Evolutionary conservation across 2,113 vertebrate species (phyloP).

Genomic region (Colistium nudipinnis): DNA sequence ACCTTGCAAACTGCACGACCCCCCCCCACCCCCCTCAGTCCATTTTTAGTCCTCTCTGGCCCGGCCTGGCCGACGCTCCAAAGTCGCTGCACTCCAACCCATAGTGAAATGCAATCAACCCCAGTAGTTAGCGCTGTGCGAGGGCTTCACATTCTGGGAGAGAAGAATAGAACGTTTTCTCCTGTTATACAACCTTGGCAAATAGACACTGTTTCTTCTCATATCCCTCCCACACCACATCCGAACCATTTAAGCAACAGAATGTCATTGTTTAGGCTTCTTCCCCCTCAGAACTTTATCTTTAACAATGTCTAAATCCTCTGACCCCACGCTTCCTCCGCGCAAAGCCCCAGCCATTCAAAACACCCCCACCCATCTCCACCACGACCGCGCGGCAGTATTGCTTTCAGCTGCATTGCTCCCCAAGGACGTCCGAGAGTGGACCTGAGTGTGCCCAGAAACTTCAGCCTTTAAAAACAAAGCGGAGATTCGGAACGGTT

Average conservation of each 20-base stretch:
- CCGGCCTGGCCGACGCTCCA: constrained; percentile 21
- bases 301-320: constrained; percentile 63
- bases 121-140: constrained; percentile 15
- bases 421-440: constrained; percentile 66
- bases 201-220: constrained; percentile 17
- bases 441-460: constrained; percentile 69
- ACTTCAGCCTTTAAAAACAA: constrained; percentile 76
- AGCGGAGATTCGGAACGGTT: constrained; percentile 56
- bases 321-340: constrained; percentile 53
- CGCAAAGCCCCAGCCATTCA: constrained; percentile 59
- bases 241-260: constrained; percentile 43
- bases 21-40: constrained; percentile 46
- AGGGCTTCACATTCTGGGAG: constrained; percentile 43
- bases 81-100: constrained; percentile 48
- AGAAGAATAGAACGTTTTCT: constrained; percentile 47
- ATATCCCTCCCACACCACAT: constrained; percentile 44
- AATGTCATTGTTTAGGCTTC: constrained; percentile 50
- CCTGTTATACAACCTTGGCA: constrained; percentile 48
- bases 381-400: constrained; percentile 60
- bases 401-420: constrained; percentile 75
- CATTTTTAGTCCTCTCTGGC: constrained; percentile 70
- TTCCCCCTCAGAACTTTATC: constrained; percentile 54
- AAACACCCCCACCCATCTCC: constrained; percentile 52
- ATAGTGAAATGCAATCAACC: constrained; percentile 61
- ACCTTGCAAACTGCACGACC: constrained; percentile 52